These are phyloP conservation scores for Drosophila putrida DNA, from an alignment of 2,888 invertebrate genomes.

Conservation along the genomic window DNA sequence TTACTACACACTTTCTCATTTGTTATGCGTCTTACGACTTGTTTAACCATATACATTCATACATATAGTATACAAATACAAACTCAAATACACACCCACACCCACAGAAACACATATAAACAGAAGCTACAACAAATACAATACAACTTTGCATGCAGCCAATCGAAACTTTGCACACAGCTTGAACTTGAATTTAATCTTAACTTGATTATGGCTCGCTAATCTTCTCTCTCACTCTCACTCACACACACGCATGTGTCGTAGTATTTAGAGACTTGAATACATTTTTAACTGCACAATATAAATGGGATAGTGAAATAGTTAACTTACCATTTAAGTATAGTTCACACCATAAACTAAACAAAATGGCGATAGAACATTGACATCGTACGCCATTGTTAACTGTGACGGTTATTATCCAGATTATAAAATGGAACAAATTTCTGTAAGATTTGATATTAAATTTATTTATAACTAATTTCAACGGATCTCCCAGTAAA, in stretches of 20 bases:
- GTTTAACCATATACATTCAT: conserved; percentile 35
- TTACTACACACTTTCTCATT: conserved; percentile 56
- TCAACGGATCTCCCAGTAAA: too few relatives aligned
- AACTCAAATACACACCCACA: conserved; percentile 9
- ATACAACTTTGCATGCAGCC: conserved; percentile 48
- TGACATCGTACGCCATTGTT: background rate
- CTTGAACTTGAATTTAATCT: conserved; percentile 48
- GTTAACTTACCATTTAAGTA: conserved; percentile 15
- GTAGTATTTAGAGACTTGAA: background rate
- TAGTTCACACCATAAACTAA: background rate
- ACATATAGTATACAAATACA: conserved; percentile 14
- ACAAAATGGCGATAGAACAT: conserved; percentile 16
- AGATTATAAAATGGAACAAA: background rate
- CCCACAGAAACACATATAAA: conserved; percentile 16
- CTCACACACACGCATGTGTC: conserved; percentile 30
- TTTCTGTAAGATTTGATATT: background rate
- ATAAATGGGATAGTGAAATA: background rate
- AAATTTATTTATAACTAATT: too few relatives aligned
- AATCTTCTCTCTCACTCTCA: conserved; percentile 24
- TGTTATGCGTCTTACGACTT: conserved; percentile 67
- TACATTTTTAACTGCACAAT: conserved; percentile 26
- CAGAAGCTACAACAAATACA: conserved; percentile 18
- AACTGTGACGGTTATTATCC: background rate
- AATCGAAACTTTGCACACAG: conserved; percentile 46
- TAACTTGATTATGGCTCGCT: conserved; percentile 37